Percentiles rank a stretch among this genome's conserved stretches.
Conservation (phyloP, 1,140 invertebrate genomes). For the Drosophila fuyamai region DNA sequence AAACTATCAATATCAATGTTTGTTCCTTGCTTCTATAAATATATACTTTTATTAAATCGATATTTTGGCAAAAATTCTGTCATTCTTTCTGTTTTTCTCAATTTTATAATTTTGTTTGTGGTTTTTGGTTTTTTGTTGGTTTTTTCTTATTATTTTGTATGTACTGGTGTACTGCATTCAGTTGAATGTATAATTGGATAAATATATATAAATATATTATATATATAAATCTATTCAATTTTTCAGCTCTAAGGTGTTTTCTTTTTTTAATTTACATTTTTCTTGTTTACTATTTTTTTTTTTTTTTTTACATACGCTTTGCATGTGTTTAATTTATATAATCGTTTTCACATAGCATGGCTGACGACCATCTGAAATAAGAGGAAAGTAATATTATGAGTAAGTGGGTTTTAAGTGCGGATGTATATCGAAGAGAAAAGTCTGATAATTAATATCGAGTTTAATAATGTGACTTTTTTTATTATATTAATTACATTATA, state of each 20-base stretch:
- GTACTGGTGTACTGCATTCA: constrained; percentile 59
- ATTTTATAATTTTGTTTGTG: constrained; percentile 48
- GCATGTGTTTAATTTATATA: constrained; percentile 45
- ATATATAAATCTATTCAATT: constrained; percentile 70
- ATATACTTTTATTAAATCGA: constrained; percentile 74
- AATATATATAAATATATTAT: constrained; percentile 64
- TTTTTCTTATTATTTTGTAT: constrained; percentile 56
- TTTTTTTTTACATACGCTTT: constrained; percentile 43
- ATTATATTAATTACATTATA: no score
- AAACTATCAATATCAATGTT: constrained; percentile 80
- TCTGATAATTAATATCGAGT: no score
- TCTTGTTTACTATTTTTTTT: constrained; percentile 60
- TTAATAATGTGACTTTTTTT: no score
- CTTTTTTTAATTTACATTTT: constrained; percentile 53
- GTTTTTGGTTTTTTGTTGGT: constrained; percentile 37
- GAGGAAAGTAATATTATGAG: constrained; percentile 14
- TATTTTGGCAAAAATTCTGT: constrained; percentile 79
- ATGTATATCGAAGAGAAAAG: neutral
- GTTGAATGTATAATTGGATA: constrained; percentile 64
- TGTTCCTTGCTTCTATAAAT: constrained; percentile 77
- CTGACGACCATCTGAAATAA: constrained; percentile 66
- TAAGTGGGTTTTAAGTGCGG: neutral
- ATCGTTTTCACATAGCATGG: constrained; percentile 44
- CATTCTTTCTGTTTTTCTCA: constrained; percentile 40
- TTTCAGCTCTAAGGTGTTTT: constrained; percentile 71